These are phyloP conservation scores for Mizuhopecten yessoensis DNA, from an alignment of 1,140 invertebrate genomes.

Conservation along the genomic window DNA sequence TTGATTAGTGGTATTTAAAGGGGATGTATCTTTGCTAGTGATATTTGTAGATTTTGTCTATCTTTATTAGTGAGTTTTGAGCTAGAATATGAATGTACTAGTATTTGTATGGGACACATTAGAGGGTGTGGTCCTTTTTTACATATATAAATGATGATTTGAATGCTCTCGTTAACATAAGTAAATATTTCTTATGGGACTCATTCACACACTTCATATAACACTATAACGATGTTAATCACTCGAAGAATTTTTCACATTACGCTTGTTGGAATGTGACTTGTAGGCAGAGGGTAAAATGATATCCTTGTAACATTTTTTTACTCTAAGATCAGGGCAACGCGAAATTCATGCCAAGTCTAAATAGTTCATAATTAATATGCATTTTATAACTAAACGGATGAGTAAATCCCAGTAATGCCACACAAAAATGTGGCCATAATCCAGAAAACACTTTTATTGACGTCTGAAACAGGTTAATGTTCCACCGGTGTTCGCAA, in stretches of 20 bases:
- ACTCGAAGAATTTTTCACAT: background rate
- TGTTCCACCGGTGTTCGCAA: background rate
- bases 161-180: background rate
- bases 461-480: background rate
- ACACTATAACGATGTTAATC: background rate
- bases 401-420: constrained; percentile 6
- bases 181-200: background rate
- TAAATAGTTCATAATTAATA: constrained; percentile 36
- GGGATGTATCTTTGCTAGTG: no score
- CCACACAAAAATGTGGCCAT: background rate
- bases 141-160: background rate
- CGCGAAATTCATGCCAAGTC: constrained; percentile 13
- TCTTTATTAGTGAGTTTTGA: no score
- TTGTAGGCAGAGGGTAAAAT: background rate
- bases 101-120: background rate
- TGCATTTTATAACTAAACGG: constrained; percentile 34
- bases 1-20: no score
- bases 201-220: background rate
- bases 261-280: constrained; percentile 5
- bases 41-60: no score
- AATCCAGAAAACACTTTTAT: background rate
- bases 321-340: background rate
- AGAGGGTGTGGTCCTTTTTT: background rate
- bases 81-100: no score
- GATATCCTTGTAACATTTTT: constrained; percentile 8